Evolutionary conservation across 2,888 invertebrate species (phyloP), one percentile per base, ranked within the genome.

Genomic region (Synanthedon formicaeformis): DNA sequence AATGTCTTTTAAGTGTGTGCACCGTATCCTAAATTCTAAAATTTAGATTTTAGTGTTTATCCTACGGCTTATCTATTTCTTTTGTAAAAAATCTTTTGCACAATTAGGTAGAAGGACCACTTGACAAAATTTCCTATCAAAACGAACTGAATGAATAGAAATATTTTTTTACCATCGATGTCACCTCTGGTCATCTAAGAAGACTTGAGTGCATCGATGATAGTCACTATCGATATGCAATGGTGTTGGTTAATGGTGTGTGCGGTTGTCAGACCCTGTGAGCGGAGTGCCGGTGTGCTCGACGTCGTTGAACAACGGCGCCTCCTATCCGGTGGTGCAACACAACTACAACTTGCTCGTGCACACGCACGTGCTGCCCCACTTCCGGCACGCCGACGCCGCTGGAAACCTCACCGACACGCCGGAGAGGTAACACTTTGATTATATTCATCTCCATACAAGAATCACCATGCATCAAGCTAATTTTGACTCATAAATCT

Each of bases 311-410:
- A 88, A 85, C 75, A 90, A 89, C 64, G 89, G 88, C 69, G 87
- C 88, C 57, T 82, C 86, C 50, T 89, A 90, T 69, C 74, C 87
- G 2, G 87, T 90, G 68, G 86, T 90, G 52, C 89, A 90, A 34
- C 93, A 93, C 70, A 95, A 95, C 83, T 92, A 91, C 76, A 95
- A 95, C 85, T 88, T 92, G 65, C 89, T 94, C 73, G 82, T 95
- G 27, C 93, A 93, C 73, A 89, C 91, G 58, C 92, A 93, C 79
- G 88, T 95, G 58, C 91, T 93, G 76, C 92, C 93, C 12, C 90
- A 91, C 61, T 84, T 82, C 78, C 78, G 77, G 58, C 81, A 83
- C 72, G 79, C 82, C 54, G 70, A 76, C 50, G 77, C 66, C 57
- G 80, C 78, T 60, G 73, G 81, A 67, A 75, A 77, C 67, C 65